Evolutionary conservation across 2,888 invertebrate genomes (phyloP).

Genomic region (Eupithecia subumbrata): DNA sequence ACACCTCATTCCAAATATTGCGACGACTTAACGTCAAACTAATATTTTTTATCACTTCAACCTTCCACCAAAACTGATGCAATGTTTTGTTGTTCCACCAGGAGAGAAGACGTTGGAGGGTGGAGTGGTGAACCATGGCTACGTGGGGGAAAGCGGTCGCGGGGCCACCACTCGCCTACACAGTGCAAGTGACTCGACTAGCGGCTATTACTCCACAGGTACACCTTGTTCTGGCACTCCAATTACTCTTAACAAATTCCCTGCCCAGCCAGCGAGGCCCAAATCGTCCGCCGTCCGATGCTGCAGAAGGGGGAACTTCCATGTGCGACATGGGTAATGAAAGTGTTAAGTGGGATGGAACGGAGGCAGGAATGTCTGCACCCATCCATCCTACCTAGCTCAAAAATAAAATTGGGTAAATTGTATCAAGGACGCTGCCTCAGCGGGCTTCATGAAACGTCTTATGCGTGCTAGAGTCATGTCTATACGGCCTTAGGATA

Average conservation of each 20-base stretch:
- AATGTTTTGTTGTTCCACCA: constrained; percentile 37
- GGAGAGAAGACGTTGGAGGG: constrained; percentile 85
- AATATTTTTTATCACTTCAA: background rate
- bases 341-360: too few relatives aligned
- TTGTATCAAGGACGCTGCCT: background rate
- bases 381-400: background rate
- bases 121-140: constrained; percentile 89
- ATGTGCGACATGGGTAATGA: too few relatives aligned
- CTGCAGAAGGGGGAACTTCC: too few relatives aligned
- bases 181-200: constrained; percentile 83
- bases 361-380: background rate
- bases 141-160: constrained; percentile 82
- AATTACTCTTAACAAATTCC: background rate
- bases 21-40: background rate
- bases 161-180: constrained; percentile 55
- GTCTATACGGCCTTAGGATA: too few relatives aligned
- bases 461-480: too few relatives aligned
- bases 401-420: background rate
- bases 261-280: too few relatives aligned
- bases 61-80: background rate
- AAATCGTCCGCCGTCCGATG: too few relatives aligned
- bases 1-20: background rate
- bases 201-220: constrained; percentile 84
- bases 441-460: background rate
- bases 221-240: background rate